A percentile compares a stretch with the other conserved stretches of the same genome.
phyloP scores from a whole-genome alignment of 2,888 invertebrate genomes.

The Idaea biselata region DNA sequence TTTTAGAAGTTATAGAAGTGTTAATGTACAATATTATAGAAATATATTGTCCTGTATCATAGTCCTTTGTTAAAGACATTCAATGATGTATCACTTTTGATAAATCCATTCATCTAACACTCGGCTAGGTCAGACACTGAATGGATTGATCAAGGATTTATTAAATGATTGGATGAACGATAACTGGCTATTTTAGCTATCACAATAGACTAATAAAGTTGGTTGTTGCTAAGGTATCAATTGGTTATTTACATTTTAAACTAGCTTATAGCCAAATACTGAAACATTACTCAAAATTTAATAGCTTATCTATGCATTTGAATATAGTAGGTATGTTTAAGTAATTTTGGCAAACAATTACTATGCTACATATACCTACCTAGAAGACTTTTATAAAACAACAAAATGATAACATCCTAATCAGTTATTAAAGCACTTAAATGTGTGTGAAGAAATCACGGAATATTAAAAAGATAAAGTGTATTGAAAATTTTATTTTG shows the following conservation, averaged over 20 bases:
- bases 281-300: too few relatives aligned
- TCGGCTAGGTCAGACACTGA: background rate
- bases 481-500: background rate
- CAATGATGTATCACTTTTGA: background rate
- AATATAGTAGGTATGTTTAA: too few relatives aligned
- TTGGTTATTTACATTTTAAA: too few relatives aligned
- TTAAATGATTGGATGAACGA: background rate
- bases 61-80: background rate
- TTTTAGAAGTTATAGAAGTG: too few relatives aligned
- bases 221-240: background rate
- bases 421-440: background rate
- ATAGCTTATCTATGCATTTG: too few relatives aligned
- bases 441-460: background rate
- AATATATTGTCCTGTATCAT: too few relatives aligned
- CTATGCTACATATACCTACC: background rate
- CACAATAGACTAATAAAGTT: background rate
- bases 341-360: background rate
- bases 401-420: background rate
- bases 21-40: too few relatives aligned
- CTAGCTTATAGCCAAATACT: too few relatives aligned
- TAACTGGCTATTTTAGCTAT: background rate
- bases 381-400: background rate
- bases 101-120: background rate
- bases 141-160: background rate
- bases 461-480: background rate